These are phyloP conservation scores for Percopsis omiscomaycus DNA, from an alignment of 2,797 vertebrate species.

Conservation along the genomic window DNA sequence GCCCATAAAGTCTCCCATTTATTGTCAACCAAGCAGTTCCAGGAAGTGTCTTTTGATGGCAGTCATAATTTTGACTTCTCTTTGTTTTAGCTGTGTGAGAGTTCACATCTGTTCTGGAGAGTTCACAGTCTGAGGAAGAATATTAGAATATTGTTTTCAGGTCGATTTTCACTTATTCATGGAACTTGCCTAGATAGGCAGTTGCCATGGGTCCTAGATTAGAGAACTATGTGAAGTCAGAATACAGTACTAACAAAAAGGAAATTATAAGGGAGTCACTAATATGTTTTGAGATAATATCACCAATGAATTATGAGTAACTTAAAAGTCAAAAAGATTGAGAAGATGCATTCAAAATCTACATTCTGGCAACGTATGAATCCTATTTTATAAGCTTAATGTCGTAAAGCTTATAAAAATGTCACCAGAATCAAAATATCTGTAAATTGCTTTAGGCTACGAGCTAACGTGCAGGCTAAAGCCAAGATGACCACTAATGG, in stretches of 20 bases:
- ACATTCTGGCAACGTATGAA: neutral
- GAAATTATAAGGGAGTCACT: constrained; percentile 2
- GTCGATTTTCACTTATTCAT: neutral
- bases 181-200: neutral
- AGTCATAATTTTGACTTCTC: constrained; percentile 32
- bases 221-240: neutral
- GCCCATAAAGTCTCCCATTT: constrained; percentile 43
- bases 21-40: constrained; percentile 40
- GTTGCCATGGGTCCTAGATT: neutral
- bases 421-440: neutral
- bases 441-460: neutral
- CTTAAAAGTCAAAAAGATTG: neutral
- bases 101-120: constrained; percentile 9
- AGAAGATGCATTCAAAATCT: neutral
- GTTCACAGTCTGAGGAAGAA: constrained; percentile 15
- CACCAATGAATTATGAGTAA: neutral
- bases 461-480: neutral
- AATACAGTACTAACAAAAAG: constrained; percentile 1
- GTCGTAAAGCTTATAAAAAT: neutral
- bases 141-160: neutral
- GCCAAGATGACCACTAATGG: neutral
- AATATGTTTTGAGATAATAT: neutral
- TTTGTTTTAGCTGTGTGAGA: constrained; percentile 11
- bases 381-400: neutral
- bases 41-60: constrained; percentile 33